Evolutionary conservation across 2,113 vertebrate species (phyloP).

Genomic region (Jaculus jaculus): DNA sequence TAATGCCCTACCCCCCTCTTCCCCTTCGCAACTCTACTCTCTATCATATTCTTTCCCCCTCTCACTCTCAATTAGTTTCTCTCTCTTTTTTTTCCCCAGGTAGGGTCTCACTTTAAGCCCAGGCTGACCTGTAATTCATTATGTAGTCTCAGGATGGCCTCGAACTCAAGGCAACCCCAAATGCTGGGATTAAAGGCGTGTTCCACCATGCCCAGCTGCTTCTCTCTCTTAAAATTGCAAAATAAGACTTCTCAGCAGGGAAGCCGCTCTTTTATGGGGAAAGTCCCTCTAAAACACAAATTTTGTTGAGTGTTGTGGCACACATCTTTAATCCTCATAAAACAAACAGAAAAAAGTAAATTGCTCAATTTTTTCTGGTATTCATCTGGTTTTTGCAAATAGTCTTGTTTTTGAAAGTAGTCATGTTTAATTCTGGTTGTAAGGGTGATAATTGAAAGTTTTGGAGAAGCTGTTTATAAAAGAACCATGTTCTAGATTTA

Average conservation of each 20-base stretch:
- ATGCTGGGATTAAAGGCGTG: too few relatives aligned
- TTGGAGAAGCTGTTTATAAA: background rate
- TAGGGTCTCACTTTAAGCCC: too few relatives aligned
- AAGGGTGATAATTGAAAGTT: background rate
- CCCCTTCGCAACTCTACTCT: too few relatives aligned
- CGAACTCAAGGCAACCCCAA: too few relatives aligned
- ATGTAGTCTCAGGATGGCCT: too few relatives aligned
- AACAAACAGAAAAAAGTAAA: background rate
- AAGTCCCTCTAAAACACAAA: background rate
- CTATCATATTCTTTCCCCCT: too few relatives aligned
- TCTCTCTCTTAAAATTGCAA: constrained; percentile 16
- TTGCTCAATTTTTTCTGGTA: constrained; percentile 16
- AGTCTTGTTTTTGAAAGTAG: constrained; percentile 40
- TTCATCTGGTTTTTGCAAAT: constrained; percentile 49
- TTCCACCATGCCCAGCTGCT: background rate
- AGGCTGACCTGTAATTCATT: too few relatives aligned
- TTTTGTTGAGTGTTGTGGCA: background rate
- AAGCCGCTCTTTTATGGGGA: background rate
- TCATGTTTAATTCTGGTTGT: constrained; percentile 18
- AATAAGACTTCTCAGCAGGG: background rate
- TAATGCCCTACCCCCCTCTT: too few relatives aligned
- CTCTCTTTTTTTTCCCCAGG: too few relatives aligned
- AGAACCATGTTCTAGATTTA: background rate
- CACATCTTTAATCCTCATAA: too few relatives aligned
- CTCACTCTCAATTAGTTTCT: too few relatives aligned